A percentile compares a stretch with the other conserved stretches of the same genome.
Conservation (phyloP, 2,888 invertebrate genomes). For the Drosophila suboccidentalis region DNA sequence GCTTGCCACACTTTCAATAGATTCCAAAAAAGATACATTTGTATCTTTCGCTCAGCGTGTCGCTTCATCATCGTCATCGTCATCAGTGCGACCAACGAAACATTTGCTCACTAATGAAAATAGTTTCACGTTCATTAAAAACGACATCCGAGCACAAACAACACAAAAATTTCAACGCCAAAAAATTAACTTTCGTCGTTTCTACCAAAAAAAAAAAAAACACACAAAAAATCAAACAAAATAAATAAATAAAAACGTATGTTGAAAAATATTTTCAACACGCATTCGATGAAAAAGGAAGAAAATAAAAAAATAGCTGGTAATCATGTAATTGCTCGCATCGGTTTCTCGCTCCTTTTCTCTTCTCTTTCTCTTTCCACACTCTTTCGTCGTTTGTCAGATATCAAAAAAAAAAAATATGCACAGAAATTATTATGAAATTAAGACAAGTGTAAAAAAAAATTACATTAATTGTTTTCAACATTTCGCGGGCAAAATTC, state of each 20-base stretch:
- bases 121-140: constrained; percentile 75
- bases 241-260: neutral
- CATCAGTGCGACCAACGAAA: constrained; percentile 55
- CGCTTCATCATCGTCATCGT: constrained; percentile 40
- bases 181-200: constrained; percentile 2
- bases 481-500: constrained; percentile 7
- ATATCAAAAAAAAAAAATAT: constrained; percentile 6
- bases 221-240: neutral
- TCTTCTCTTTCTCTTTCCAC: neutral
- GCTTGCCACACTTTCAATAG: constrained; percentile 41
- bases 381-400: neutral
- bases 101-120: constrained; percentile 63
- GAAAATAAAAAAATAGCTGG: constrained; percentile 7
- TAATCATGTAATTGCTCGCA: constrained; percentile 45
- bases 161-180: constrained; percentile 7
- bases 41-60: constrained; percentile 51
- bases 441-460: constrained; percentile 55
- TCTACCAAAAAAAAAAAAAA: neutral
- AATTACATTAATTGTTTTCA: constrained; percentile 29
- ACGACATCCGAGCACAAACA: constrained; percentile 28
- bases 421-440: constrained; percentile 33
- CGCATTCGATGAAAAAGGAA: constrained; percentile 5
- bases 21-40: constrained; percentile 43
- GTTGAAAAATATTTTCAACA: constrained; percentile 28
- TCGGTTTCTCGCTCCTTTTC: neutral